Base-by-base conservation (phyloP, 1,140 invertebrate genomes). In the Caenorhabditis latens region DNA sequence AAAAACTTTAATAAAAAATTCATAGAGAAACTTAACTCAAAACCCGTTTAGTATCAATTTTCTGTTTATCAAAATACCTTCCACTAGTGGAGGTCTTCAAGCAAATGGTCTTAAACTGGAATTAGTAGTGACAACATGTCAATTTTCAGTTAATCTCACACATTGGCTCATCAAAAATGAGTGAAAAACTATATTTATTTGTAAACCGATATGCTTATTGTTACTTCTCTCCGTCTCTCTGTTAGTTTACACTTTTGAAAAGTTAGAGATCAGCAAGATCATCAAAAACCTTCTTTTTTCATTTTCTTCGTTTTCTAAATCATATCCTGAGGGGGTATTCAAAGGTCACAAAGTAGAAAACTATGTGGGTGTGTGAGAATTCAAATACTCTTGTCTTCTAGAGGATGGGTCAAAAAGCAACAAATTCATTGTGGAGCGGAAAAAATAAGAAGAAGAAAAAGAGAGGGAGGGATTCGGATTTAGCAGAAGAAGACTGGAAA, bases 321-420 rank as follows among this genome's bases (percentile, higher is more conserved):
- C 65, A 5, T 71, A n/a, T 43, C 65, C 65, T 43, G 65, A 63
- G 61, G 65, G 65, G 19, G 13, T 46, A n/a, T 53, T 5, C 6
- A 55, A 58, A 83, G 79, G 32, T 32, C 79, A 79, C 6, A 83
- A 55, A 83, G 79, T 55, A 21, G 21, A 83, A 42, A 21, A 83
- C 46, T 48, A 46, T 21, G 48, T 32, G 40, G 79, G 48, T 55
- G 55, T 55, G 79, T 24, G 79, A 83, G 32, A 58, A 21, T 2
- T 32, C 24, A 19, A 40, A 58, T 9, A 58, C 32, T 16, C 14
- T 32, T 19, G 8, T 8, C 19, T 9, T 32, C 9, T 11, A 63
- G n/a, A 24, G 9, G 61, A 63, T 21, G 61, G 24, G 24, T 21
- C 61, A 58, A 58, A 63, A 63, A 63, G 61, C 61, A 63, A 63